Base-by-base conservation (phyloP, 2,888 invertebrate species). In the Cosmia pyralina region DNA sequence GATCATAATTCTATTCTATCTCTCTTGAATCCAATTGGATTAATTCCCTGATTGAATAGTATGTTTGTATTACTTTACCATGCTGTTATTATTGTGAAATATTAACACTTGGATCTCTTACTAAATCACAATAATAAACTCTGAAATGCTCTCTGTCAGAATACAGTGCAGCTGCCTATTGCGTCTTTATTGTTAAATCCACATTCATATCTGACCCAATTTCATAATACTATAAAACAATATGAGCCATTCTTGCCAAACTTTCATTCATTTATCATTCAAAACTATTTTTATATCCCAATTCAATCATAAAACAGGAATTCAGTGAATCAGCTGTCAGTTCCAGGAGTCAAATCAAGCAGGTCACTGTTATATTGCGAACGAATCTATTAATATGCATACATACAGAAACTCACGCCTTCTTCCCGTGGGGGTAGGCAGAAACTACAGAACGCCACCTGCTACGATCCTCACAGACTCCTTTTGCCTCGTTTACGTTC, bases 251-350 rank as follows among this genome's bases (percentile, higher is more conserved):
- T 60, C 44, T 8, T 60, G 67, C 44, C 64, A 65, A 70, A 72
- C 28, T 57, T 79, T 70, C 67, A 70, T 70, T 72, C 52, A 73
- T 70, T 58, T 28, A 48, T 10, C 48, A 60, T 28, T 57, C 34
- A 41, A 46, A 67, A 57, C 63, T 68, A 67, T 81, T 62, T 75
- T 81, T 34, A 70, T 66, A 50, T 15, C 38, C 22, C 34, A 15
- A 81, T 74, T 38, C 41, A 50, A 57, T 72, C 52, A 41, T 81
- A 57, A 78, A 76, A 55, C 13, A 46, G 64, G 63, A 55, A 55
- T n/a, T 19, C 19, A 44, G 28, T 78, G 74, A 76, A 57, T 81
- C 81, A 83, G 53, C 69, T 62, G 72, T 63, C 34, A 22, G 53
- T 72, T 69, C 48, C 46, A 66, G 77, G 66, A 72, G 55, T 66